These are phyloP conservation scores for Dromius quadrimaculatus DNA, from an alignment of 2,888 invertebrate genomes.

Conservation along the genomic window DNA sequence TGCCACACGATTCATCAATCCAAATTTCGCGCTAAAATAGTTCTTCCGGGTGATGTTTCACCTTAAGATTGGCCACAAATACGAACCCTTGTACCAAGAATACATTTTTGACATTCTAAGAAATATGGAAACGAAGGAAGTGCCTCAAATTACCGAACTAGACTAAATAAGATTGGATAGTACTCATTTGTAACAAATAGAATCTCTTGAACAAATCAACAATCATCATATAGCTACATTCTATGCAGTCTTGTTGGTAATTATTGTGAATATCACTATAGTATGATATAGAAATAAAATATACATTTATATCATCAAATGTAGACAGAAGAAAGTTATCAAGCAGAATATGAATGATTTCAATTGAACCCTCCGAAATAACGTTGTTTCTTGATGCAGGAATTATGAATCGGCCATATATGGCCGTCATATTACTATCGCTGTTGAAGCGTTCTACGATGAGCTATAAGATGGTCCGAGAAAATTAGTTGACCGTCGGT, in stretches of 20 bases:
- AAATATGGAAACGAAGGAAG: neutral
- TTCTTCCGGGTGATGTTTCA: too few relatives aligned
- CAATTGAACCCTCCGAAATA: too few relatives aligned
- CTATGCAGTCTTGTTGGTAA: neutral
- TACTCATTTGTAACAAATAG: neutral
- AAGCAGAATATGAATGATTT: neutral
- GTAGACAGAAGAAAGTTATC: neutral
- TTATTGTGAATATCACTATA: neutral
- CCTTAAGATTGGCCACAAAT: too few relatives aligned
- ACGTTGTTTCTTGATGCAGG: too few relatives aligned
- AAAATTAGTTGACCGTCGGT: too few relatives aligned
- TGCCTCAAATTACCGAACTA: neutral
- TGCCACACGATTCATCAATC: too few relatives aligned
- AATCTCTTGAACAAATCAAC: neutral
- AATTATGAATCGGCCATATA: too few relatives aligned
- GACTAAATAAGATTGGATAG: neutral
- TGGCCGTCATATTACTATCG: too few relatives aligned
- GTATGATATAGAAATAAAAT: neutral
- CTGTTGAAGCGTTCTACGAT: too few relatives aligned
- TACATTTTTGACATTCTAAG: neutral
- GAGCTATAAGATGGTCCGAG: too few relatives aligned
- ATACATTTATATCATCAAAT: neutral
- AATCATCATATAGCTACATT: neutral
- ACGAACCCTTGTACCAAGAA: too few relatives aligned
- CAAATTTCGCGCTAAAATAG: too few relatives aligned